Evolutionary conservation across 2,113 vertebrate genomes (phyloP), one percentile per base, ranked within the genome.

Genomic region (Mesocricetus auratus): DNA sequence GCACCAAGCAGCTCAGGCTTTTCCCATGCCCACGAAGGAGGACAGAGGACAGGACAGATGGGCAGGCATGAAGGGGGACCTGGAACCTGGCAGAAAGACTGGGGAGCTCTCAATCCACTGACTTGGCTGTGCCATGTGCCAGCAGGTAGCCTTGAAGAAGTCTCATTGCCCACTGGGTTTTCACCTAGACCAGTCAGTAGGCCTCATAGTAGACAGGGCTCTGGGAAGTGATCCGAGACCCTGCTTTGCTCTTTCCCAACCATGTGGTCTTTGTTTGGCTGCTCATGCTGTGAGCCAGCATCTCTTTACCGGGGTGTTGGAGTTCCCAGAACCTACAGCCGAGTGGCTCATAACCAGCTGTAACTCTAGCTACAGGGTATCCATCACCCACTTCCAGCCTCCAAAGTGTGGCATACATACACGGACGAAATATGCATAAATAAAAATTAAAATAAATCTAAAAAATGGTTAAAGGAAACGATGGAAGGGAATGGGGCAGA

Each of bases 71-170:
- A 31, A 10, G 45, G 6, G 56, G 66, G 45, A 13, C 24, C 56
- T 2, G 17, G 15, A 42, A 26, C 24, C 22, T 36, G 24, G 31
- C 0, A 4, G 45, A 39, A 36, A 69, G 42, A 33, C 7, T 0
- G 1, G 8, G 77, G 17, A 22, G 58, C 16, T 1, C 0, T 22
- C 4, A n/a, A 11, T 13, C 45, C 6, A 0, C 2, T 26, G 22
- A 1, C 10, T 22, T 31, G 26, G 47, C 15, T 11, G 1, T 56
- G 75, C n/a, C 58, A 3, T 53, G 15, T 15, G 7, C 9, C 77
- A 94, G 71, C 22, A 5, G 39, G 73, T 77, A 74, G 66, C 53
- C 62, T 58, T 36, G n/a, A 31, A 42, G 74, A 60, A 83, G 9
- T 17, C 16, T 66, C 0, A 2, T 45, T 58, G 39, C 58, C 60